Base-by-base conservation (phyloP, 2,888 invertebrate species). In the Ctena decussata region DNA sequence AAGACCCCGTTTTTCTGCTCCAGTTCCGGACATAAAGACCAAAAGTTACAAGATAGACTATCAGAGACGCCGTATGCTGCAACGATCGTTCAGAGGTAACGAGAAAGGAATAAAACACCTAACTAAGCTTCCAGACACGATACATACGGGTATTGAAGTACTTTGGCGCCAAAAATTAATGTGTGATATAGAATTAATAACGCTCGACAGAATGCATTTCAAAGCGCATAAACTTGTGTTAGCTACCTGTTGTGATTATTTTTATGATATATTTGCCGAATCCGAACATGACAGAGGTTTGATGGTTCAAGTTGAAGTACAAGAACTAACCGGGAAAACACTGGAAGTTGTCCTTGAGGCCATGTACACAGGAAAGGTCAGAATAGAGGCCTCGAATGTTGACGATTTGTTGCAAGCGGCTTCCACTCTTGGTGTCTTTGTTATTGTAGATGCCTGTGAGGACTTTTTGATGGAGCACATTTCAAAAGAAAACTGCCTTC, bases 311-410 rank as follows among this genome's bases (percentile, higher is more conserved):
- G 70, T 93, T 1, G 84, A 89, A 24, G 69, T 93, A 1, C 73
- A 81, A 12, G 91, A 91, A n/a, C 49, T 93, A 12, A 77, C 65
- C 30, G 87, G 89, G 0, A 77, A 79, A 24, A 84, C 87, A 15
- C 41, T 92, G 21, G 88, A 90, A 11, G 80, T 80, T 1, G 73
- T 93, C 11, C 60, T 93, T 18, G 90, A 91, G 49, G 91, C 92
- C 24, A 91, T 93, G 91, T 93, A 93, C 73, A 92, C 93, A 0
- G 93, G 92, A 24, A 87, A 86, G 76, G 78, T 93, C 3, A 81
- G 85, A 72, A 73, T 93, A 0, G 89, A 89, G 21, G 92, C 91
- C 2, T 73, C 69, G 1, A 92, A 91, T 65, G 89, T 93, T 0
- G 89, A 89, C 37, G 90, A 92, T 21, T 74, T 93, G 1, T 74